phyloP scores from a whole-genome alignment of 2,797 vertebrate species.

The Discoglossus pictus region DNA sequence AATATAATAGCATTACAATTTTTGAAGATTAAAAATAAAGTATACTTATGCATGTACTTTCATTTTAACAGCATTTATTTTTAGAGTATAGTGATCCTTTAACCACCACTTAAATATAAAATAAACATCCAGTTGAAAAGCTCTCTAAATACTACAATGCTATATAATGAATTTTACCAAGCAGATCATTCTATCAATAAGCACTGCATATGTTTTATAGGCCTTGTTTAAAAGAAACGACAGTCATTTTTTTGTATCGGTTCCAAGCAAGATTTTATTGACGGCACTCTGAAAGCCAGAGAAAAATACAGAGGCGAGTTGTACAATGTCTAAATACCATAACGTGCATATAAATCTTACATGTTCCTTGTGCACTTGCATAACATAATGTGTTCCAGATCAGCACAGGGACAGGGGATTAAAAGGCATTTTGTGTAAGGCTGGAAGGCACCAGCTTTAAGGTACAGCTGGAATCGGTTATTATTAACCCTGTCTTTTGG shows the following conservation, averaged over 20 bases:
- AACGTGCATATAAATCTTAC: constrained; percentile 38
- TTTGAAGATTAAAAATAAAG: no score
- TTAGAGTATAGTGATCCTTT: not conserved
- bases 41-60: no score
- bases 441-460: constrained; percentile 40
- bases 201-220: no score
- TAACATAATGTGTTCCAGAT: constrained; percentile 45
- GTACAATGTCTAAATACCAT: constrained; percentile 33
- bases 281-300: constrained; percentile 2
- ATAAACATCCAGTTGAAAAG: no score
- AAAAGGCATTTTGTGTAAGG: constrained; percentile 30
- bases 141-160: no score
- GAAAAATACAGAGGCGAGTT: constrained; percentile 18
- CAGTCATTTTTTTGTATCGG: constrained; percentile 11
- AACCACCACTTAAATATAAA: not conserved
- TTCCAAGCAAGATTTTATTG: constrained; percentile 19
- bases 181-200: no score
- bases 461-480: constrained; percentile 36
- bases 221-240: not conserved
- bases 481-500: constrained; percentile 18
- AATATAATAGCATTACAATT: no score
- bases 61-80: no score
- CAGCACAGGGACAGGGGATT: constrained; percentile 31
- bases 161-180: no score
- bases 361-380: constrained; percentile 24